These are phyloP conservation scores for Nyctibius bracteatus DNA, from an alignment of 2,113 vertebrate genomes.

Conservation along the genomic window DNA sequence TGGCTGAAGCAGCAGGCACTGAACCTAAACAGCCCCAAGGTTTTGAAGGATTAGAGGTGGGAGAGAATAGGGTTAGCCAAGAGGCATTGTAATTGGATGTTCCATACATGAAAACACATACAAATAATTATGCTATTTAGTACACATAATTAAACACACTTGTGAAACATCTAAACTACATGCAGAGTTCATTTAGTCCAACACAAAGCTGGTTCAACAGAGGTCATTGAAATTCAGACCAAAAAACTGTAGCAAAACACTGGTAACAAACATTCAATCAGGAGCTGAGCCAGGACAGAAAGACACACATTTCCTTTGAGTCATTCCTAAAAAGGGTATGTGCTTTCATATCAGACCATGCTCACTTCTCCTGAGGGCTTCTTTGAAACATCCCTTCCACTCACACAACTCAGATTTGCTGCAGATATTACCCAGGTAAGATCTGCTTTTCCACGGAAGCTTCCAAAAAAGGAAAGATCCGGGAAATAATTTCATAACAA, in stretches of 20 bases:
- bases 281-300: neutral
- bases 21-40: neutral
- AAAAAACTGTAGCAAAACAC: neutral
- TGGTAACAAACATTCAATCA: neutral
- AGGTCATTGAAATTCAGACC: neutral
- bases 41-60: neutral
- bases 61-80: neutral
- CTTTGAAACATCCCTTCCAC: neutral
- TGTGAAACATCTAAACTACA: neutral
- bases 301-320: neutral
- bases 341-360: neutral
- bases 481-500: neutral
- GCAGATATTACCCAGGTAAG: neutral
- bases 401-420: neutral
- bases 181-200: neutral
- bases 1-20: neutral
- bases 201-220: neutral
- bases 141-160: neutral
- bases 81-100: neutral
- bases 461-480: neutral
- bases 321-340: neutral
- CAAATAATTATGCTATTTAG: neutral
- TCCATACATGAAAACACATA: neutral
- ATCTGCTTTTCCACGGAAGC: neutral
- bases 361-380: neutral